Percentiles rank a stretch among this genome's conserved stretches.
phyloP scores from a whole-genome alignment of 2,888 invertebrate species.

The Caenorhabditis sp. region DNA sequence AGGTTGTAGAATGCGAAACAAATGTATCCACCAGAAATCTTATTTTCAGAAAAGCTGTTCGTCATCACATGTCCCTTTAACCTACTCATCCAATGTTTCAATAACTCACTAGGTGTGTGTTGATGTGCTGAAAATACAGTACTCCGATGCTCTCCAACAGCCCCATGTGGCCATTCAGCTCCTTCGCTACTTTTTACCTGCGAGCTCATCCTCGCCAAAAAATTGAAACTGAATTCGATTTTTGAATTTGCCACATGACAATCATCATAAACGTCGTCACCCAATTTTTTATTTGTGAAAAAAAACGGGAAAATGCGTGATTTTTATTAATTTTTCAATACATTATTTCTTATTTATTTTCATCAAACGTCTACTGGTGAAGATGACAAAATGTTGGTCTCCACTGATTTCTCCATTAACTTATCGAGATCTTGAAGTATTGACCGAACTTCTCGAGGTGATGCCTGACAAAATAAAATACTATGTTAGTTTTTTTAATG shows the following conservation, averaged over 20 bases:
- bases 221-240: constrained; percentile 1
- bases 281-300: neutral
- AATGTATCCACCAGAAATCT: too few species aligned
- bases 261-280: neutral
- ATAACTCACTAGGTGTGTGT: neutral
- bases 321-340: neutral
- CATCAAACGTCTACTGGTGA: neutral
- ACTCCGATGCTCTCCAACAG: neutral
- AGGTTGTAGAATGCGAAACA: too few species aligned
- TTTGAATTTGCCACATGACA: neutral
- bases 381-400: neutral
- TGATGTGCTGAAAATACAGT: neutral
- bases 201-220: neutral
- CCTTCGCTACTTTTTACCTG: neutral
- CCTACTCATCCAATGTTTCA: neutral
- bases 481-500: too few species aligned
- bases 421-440: constrained; percentile 56
- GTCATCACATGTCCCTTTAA: neutral
- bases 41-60: too few species aligned
- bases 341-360: neutral
- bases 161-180: neutral
- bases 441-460: constrained; percentile 52
- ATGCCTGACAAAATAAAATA: constrained; percentile 35
- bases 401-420: constrained; percentile 27
- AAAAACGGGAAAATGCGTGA: neutral